Conservation (phyloP, 2,888 invertebrate species). For the Yponomeuta plumbellus region DNA sequence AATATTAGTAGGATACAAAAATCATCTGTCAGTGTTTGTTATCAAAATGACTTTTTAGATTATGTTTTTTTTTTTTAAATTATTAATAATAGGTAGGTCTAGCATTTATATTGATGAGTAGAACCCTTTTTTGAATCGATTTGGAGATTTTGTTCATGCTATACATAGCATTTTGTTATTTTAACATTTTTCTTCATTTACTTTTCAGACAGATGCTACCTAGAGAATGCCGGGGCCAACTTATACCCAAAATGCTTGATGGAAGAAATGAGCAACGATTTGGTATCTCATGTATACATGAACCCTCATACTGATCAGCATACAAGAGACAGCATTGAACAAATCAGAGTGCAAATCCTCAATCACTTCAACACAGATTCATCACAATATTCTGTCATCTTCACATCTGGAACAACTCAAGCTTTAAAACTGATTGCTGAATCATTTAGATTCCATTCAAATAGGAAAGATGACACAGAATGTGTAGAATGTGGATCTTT, state of each 20-base stretch:
- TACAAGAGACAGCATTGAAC: constrained; percentile 90
- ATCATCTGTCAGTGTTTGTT: no score
- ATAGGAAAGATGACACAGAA: constrained; percentile 32
- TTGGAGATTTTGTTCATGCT: no score
- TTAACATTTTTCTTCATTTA: neutral
- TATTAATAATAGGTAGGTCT: no score
- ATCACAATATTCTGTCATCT: constrained; percentile 90
- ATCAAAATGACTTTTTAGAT: no score
- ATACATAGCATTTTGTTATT: neutral
- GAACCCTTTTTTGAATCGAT: no score
- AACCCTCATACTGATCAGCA: constrained; percentile 94
- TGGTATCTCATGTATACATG: constrained; percentile 85
- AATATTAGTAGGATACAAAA: no score
- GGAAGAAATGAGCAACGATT: constrained; percentile 77
- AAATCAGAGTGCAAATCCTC: constrained; percentile 88
- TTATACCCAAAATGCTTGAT: constrained; percentile 88
- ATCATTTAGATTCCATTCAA: constrained; percentile 79
- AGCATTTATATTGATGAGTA: no score
- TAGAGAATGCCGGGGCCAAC: constrained; percentile 93
- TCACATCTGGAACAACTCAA: constrained; percentile 96
- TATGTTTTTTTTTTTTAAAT: no score
- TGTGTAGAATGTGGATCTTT: constrained; percentile 76
- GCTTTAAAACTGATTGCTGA: constrained; percentile 90
- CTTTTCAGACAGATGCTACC: constrained; percentile 81
- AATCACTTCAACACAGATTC: constrained; percentile 88